phyloP scores from a whole-genome alignment of 2,113 vertebrate genomes.

The Tympanuchus pallidicinctus region DNA sequence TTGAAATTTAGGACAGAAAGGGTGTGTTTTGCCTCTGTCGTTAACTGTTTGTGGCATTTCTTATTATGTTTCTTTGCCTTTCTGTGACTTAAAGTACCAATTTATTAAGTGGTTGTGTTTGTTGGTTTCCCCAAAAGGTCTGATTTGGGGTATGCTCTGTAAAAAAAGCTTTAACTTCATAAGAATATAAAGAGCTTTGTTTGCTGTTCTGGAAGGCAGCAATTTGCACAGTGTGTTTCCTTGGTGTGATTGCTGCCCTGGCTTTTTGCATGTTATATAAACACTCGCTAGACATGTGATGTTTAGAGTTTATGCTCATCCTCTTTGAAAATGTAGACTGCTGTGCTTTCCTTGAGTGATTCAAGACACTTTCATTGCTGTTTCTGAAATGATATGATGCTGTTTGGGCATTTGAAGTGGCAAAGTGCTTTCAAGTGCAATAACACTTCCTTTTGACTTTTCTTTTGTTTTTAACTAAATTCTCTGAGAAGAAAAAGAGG shows the following conservation, averaged over 20 bases:
- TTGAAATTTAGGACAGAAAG: background rate
- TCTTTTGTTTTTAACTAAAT: slow-evolving; percentile 46
- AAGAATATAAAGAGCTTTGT: background rate
- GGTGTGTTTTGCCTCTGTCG: rapidly evolving
- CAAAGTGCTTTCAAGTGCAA: slow-evolving; percentile 3
- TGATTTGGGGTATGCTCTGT: background rate
- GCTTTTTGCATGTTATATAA: rapidly evolving
- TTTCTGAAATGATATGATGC: background rate
- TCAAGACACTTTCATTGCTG: background rate
- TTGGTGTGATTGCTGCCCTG: background rate
- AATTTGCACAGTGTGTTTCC: background rate
- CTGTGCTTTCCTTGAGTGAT: background rate
- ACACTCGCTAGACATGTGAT: rapidly evolving
- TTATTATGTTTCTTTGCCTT: background rate
- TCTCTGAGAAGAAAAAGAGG: background rate
- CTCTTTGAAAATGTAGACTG: background rate
- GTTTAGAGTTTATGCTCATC: background rate
- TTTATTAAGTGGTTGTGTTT: background rate
- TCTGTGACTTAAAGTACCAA: background rate
- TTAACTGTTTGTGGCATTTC: background rate
- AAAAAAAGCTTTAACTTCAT: background rate
- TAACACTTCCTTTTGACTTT: slow-evolving; percentile 3
- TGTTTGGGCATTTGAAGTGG: slow-evolving; percentile 5
- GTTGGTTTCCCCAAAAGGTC: background rate
- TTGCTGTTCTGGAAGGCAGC: background rate